Evolutionary conservation across 2,888 invertebrate genomes (phyloP).

Genomic region (Polydrusus pterygomalis): DNA sequence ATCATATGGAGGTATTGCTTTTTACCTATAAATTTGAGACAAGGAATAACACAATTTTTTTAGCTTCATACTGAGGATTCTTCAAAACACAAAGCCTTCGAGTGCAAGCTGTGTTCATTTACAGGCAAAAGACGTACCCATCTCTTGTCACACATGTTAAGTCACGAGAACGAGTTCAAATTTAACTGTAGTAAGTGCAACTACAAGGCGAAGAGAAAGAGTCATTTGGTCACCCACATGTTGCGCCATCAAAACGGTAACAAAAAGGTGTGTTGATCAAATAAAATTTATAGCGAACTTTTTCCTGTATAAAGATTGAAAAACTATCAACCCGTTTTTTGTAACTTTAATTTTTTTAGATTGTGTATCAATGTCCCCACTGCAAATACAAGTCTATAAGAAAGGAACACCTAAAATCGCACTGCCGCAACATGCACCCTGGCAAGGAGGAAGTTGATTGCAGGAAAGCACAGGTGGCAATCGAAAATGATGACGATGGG

Average conservation of each 20-base stretch:
- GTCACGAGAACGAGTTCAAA: neutral
- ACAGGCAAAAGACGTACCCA: conserved; percentile 17
- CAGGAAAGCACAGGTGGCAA: neutral
- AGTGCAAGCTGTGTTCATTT: conserved; percentile 26
- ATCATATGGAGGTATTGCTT: conserved; percentile 23
- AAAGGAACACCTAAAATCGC: conserved; percentile 30
- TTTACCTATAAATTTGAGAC: neutral
- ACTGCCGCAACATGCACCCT: conserved; percentile 15
- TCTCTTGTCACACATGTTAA: conserved; percentile 21
- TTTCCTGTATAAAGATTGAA: too few relatives aligned
- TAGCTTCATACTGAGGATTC: conserved; percentile 9
- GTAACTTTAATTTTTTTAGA: neutral
- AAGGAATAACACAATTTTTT: neutral
- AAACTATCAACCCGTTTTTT: too few relatives aligned
- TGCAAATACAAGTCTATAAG: conserved; percentile 33
- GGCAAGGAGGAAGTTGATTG: conserved; percentile 6
- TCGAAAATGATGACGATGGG: neutral
- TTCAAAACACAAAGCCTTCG: neutral
- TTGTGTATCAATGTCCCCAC: conserved; percentile 20
- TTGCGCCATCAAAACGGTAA: conserved; percentile 12
- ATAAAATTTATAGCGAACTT: too few relatives aligned
- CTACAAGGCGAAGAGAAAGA: conserved; percentile 35
- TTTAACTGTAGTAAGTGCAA: conserved; percentile 29
- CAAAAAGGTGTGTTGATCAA: conserved; percentile 22
- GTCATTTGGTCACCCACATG: conserved; percentile 34